These are phyloP conservation scores for Drosophila yakuba DNA, from an alignment of 1,140 invertebrate genomes.

Conservation along the genomic window DNA sequence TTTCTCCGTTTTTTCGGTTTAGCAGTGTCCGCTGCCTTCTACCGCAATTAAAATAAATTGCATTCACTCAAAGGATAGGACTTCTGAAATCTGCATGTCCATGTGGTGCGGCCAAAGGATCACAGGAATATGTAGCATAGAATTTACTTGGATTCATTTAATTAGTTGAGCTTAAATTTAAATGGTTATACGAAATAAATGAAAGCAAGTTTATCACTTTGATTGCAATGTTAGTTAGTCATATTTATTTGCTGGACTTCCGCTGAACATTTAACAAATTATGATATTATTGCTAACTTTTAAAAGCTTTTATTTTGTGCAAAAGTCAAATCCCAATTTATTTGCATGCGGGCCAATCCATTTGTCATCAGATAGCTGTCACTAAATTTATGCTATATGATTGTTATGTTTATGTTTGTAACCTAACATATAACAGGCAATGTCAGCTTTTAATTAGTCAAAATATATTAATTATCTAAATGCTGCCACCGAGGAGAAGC, in stretches of 20 bases:
- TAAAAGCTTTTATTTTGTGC: no score
- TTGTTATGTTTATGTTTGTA: not conserved
- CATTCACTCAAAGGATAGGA: slow-evolving; percentile 49
- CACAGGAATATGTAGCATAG: not conserved
- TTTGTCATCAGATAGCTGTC: no score
- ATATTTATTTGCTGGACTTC: no score
- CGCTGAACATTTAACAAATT: no score
- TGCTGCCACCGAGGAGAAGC: slow-evolving; percentile 25
- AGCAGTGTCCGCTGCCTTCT: slow-evolving; percentile 19
- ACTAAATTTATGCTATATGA: not conserved
- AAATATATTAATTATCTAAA: slow-evolving; percentile 16
- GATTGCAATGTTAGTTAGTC: not conserved
- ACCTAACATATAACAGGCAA: not conserved
- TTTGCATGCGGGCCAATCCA: not conserved
- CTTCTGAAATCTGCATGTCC: not conserved
- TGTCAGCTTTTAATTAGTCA: slow-evolving; percentile 45
- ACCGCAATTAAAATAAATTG: slow-evolving; percentile 73
- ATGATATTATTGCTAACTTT: no score
- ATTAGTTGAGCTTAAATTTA: not conserved
- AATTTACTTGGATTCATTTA: slow-evolving; percentile 1
- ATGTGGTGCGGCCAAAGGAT: slow-evolving; percentile 15
- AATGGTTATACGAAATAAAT: not conserved
- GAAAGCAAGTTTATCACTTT: not conserved
- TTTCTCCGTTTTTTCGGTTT: slow-evolving; percentile 36
- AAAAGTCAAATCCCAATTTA: not conserved